These are phyloP conservation scores for Limnephilus auricula DNA, from an alignment of 2,888 invertebrate species.

Conservation along the genomic window DNA sequence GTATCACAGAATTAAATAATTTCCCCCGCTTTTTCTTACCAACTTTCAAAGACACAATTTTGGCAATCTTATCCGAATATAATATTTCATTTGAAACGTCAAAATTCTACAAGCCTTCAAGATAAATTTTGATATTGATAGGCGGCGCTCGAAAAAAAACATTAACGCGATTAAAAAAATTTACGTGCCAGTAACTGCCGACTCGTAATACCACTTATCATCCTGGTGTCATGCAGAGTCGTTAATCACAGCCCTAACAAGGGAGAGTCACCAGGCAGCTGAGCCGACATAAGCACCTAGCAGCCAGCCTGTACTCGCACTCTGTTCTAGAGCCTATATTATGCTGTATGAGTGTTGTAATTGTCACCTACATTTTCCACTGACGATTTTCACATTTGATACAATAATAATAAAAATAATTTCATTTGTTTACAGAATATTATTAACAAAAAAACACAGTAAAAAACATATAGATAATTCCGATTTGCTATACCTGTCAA, in stretches of 20 bases:
- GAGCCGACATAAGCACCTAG: background rate
- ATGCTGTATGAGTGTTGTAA: background rate
- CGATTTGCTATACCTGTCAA: too few relatives aligned
- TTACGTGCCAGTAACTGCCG: background rate
- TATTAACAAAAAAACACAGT: too few relatives aligned
- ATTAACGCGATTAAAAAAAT: background rate
- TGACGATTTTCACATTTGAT: too few relatives aligned
- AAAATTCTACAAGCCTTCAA: background rate
- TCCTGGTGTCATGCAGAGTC: background rate
- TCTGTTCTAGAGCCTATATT: background rate
- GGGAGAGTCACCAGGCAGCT: background rate
- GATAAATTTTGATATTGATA: background rate
- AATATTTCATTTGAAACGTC: background rate
- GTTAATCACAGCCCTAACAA: background rate
- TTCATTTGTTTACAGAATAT: too few relatives aligned
- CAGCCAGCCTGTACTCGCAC: background rate
- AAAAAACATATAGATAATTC: too few relatives aligned
- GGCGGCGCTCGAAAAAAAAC: background rate
- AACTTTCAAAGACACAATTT: background rate
- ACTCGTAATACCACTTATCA: slow-evolving; percentile 2
- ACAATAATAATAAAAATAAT: too few relatives aligned
- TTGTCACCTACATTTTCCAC: background rate
- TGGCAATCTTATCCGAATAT: background rate
- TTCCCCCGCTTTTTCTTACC: background rate
- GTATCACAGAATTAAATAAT: too few relatives aligned